Evolutionary conservation across 2,888 invertebrate species (phyloP), one percentile per base, ranked within the genome.

Genomic region (Sceliomorpha sp.): DNA sequence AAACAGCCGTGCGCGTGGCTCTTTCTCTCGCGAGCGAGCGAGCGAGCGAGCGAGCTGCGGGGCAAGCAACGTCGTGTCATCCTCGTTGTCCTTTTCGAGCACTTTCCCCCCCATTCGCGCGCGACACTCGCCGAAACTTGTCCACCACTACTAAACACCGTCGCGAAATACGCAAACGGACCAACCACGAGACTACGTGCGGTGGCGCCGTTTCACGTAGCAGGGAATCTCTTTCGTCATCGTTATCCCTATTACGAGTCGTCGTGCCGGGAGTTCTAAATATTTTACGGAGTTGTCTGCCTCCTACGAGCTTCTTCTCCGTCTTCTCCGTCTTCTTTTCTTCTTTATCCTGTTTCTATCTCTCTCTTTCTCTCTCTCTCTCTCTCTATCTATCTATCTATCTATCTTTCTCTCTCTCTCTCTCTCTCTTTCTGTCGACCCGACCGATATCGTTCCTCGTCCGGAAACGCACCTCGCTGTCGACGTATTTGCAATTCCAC

Each of bases 241-340:
- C 78, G 78, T 81, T 80, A 80, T 75, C 75, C 76, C 72, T 71
- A 74, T 79, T 78, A 76, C 70, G 70, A 73, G 72, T 53, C 70
- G 62, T 63, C 62, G 73, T 63, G 47, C 58, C 60, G 58, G 59
- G 59, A 67, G 60, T 69, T 59, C 70, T 74, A 72, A 76, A 78
- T 78, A 76, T 77, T 77, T 77, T 56, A 78, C 73, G 39, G 51
- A 42, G 47, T 27, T 31, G 62, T 34, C 36, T 58, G 2, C 7
- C 55, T n/a, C n/a, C n/a, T n/a, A n/a, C n/a, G n/a, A n/a, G n/a
- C n/a, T n/a, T n/a, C n/a, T n/a, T n/a, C n/a, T n/a, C n/a, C n/a
- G n/a, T n/a, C n/a, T n/a, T n/a, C n/a, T n/a, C n/a, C n/a, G n/a
- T n/a, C n/a, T n/a, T n/a, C n/a, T n/a, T n/a, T n/a, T n/a, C n/a